Conservation (phyloP, 2,113 vertebrate genomes). For the Barbus barbus region DNA sequence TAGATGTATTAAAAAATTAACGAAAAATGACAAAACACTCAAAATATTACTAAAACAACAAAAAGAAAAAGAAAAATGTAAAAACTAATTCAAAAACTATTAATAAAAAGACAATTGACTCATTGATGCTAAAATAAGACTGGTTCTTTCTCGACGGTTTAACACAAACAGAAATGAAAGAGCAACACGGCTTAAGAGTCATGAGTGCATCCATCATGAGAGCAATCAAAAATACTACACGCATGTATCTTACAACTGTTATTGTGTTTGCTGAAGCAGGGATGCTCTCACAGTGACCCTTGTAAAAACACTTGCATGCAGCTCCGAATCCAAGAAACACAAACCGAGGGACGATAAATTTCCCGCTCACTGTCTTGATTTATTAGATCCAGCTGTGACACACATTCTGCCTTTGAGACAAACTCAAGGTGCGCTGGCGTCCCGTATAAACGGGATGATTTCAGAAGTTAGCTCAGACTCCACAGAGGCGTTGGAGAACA, state of each 20-base stretch:
- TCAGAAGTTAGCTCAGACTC: background rate
- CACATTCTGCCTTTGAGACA: background rate
- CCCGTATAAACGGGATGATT: background rate
- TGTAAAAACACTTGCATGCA: background rate
- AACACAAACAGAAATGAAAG: too few species aligned
- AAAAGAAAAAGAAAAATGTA: too few species aligned
- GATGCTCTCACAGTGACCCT: background rate
- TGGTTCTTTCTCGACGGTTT: too few species aligned
- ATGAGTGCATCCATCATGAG: too few species aligned
- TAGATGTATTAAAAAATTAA: too few species aligned
- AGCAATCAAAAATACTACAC: background rate
- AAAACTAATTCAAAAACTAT: too few species aligned
- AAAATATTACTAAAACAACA: too few species aligned
- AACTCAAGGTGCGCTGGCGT: background rate
- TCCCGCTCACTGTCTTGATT: background rate
- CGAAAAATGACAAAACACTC: too few species aligned
- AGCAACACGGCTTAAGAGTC: too few species aligned
- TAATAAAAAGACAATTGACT: too few species aligned
- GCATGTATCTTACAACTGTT: background rate
- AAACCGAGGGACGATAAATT: background rate
- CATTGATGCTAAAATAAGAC: too few species aligned
- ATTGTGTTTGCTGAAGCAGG: too few species aligned
- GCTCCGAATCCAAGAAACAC: background rate
- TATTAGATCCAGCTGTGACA: background rate
- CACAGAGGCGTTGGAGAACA: constrained; percentile 20